These are phyloP conservation scores for Megaustenia siamemsis DNA, from an alignment of 2,888 invertebrate species.

Conservation along the genomic window DNA sequence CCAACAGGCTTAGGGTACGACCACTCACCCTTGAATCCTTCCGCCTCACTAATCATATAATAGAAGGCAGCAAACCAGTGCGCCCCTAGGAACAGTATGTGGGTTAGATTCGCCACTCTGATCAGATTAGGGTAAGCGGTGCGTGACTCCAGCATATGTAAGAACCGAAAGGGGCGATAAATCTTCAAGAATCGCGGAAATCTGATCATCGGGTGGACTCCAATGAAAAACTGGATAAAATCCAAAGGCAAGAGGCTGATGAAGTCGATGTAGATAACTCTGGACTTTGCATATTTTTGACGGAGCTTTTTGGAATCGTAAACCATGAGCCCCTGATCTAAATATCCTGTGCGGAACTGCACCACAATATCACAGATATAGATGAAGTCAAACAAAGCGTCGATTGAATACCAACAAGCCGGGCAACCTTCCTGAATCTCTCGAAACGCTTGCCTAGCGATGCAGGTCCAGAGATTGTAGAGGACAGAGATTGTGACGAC, in stretches of 20 bases:
- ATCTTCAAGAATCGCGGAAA: slow-evolving; percentile 82
- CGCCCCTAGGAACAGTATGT: slow-evolving; percentile 94
- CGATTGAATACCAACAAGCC: slow-evolving; percentile 80
- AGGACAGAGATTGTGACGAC: slow-evolving; percentile 92
- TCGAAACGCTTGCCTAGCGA: slow-evolving; percentile 95
- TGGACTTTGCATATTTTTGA: slow-evolving; percentile 91
- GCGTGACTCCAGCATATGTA: slow-evolving; percentile 96
- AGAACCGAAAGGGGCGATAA: slow-evolving; percentile 90
- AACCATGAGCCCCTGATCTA: slow-evolving; percentile 93
- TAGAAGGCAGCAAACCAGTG: slow-evolving; percentile 99
- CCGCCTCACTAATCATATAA: slow-evolving; percentile 90
- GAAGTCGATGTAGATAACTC: slow-evolving; percentile 91
- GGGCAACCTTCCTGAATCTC: slow-evolving; percentile 85
- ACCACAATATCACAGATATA: slow-evolving; percentile 93
- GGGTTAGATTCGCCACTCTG: slow-evolving; percentile 95
- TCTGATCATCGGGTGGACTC: slow-evolving; percentile 87
- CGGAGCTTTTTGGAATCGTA: slow-evolving; percentile 94
- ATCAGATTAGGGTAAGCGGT: slow-evolving; percentile 97
- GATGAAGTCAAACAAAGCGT: slow-evolving; percentile 91
- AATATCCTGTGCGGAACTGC: slow-evolving; percentile 95
- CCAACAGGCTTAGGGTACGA: slow-evolving; percentile 83
- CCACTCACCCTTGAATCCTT: slow-evolving; percentile 82
- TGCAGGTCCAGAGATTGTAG: slow-evolving; percentile 96
- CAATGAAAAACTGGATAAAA: slow-evolving; percentile 90
- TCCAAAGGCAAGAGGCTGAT: slow-evolving; percentile 91